Conservation (phyloP, 2,888 invertebrate genomes). For the Atherix ibis region DNA sequence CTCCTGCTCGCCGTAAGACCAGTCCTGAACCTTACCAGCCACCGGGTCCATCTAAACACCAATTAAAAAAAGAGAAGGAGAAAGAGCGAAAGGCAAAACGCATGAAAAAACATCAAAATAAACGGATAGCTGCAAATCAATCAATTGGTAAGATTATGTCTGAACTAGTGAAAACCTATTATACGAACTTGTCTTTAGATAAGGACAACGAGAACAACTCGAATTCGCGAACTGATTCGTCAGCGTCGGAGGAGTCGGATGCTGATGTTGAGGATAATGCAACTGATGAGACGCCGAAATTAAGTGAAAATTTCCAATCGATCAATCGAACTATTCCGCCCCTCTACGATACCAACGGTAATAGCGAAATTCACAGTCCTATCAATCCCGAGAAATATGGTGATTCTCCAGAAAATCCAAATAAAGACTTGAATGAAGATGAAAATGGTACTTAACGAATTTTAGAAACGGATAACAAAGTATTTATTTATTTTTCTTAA, state of each 20-base stretch:
- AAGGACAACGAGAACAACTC: conserved; percentile 33
- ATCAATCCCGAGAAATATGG: conserved; percentile 36
- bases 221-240: conserved; percentile 17
- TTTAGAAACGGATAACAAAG: too few relatives aligned
- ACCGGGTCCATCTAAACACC: conserved; percentile 36
- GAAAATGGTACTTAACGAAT: conserved; percentile 34
- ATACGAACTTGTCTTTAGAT: background rate
- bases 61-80: conserved; percentile 42
- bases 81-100: conserved; percentile 34
- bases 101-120: conserved; percentile 22
- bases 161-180: background rate
- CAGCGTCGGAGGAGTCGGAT: conserved; percentile 56
- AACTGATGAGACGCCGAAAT: conserved; percentile 35
- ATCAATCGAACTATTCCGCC: conserved; percentile 8
- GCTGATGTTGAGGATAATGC: conserved; percentile 70
- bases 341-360: conserved; percentile 26
- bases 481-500: background rate
- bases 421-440: conserved; percentile 40
- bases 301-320: conserved; percentile 18
- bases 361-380: conserved; percentile 18
- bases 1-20: conserved; percentile 42
- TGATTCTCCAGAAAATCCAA: conserved; percentile 39
- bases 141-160: conserved; percentile 5
- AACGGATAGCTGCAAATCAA: conserved; percentile 12
- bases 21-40: conserved; percentile 22